Evolutionary conservation across 2,797 vertebrate genomes (phyloP), one percentile per base, ranked within the genome.

Genomic region (Gymnothorax reevesii): DNA sequence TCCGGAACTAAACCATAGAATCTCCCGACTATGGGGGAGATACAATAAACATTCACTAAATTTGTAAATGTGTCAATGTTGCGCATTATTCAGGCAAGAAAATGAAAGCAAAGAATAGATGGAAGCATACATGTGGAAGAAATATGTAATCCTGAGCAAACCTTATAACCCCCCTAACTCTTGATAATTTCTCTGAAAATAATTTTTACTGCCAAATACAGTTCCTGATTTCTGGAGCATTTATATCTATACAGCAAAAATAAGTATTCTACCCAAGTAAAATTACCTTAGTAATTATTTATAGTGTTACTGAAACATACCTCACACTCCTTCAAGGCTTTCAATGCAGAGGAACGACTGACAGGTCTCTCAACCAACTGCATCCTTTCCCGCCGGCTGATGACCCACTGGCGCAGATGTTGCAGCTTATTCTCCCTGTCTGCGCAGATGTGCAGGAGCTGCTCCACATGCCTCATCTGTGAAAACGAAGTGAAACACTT

Each of bases 391-490:
- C 91, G 93, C 89, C 97, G 97, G 3, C 91, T 93, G 80, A 94
- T 88, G 90, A 97, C 90, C 98, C 98, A 99, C 88, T 62, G 91
- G 90, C 8, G 87, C 83, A 97, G 86, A 83, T 93, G 90, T 88
- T 96, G 95, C 79, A 96, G 94, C 87, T 92, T 95, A 88, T 89
- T 94, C 87, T 97, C 96, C 57, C 87, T 93, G 88, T 97, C 96
- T 1, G 84, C 88, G 69, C 95, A 92, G 64, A 85, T 92, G 90
- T 96, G 95, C 90, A 97, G 89, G 90, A 94, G 66, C 54, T 95
- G 92, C 86, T 98, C 96, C 86, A 94, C 88, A n/a, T 94, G 88
- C 87, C 95, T 95, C 77, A 96, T 93, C 98, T 99, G 90, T 49
- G 93, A 91, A 25, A 83, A 87, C 7, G 54, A 27, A 49, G 73